Base-by-base conservation (phyloP, 1,140 invertebrate species). In the Batillaria attramentaria region DNA sequence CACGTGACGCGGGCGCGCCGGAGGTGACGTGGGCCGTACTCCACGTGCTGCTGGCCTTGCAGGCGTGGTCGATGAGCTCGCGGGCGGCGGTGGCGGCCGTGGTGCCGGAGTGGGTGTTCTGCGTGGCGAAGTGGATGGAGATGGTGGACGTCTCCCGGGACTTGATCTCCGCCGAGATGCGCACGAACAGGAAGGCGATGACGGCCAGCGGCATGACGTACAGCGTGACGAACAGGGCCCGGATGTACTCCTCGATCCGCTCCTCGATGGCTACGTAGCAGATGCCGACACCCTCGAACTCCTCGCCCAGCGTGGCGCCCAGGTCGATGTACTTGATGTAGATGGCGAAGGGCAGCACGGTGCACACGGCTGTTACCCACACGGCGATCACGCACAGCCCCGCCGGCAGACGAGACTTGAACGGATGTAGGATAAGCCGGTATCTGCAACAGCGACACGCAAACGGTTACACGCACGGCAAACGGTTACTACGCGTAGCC, bases 261-360 rank as follows among this genome's bases (percentile, higher is more conserved):
- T 86, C 81, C 43, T 88, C 90, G 35, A 90, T 81, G 78, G 89
- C 88, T 3, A 91, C 84, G 41, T 86, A 88, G 78, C 91, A 92
- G 35, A 91, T 86, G 8, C 90, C 91, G 1, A 88, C 87, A 6
- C 87, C 87, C 3, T 83, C 70, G 78, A 89, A 89, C n/a, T 83
- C 65, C n/a, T 57, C 69, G 35, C 80, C 88, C n/a, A 91, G 84
- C 39, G 86, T 85, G 85, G 94, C 93, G 88, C 92, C 93, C 72
- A 95, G 88, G 87, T 95, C 94, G 39, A 95, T 91, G 85, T 94
- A 94, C 78, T 93, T 93, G 62, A 94, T 94, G 85, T 95, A 95
- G 42, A 95, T 94, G 46, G 94, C 94, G 90, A 94, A 94, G 1
- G 95, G 95, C 78, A 95, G 89, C 1, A 94, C 94, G 37, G 95